Percentiles rank a stretch among this genome's conserved stretches.
Evolutionary conservation across 2,113 vertebrate genomes (phyloP).

Genomic region (Dissostichus mawsoni): DNA sequence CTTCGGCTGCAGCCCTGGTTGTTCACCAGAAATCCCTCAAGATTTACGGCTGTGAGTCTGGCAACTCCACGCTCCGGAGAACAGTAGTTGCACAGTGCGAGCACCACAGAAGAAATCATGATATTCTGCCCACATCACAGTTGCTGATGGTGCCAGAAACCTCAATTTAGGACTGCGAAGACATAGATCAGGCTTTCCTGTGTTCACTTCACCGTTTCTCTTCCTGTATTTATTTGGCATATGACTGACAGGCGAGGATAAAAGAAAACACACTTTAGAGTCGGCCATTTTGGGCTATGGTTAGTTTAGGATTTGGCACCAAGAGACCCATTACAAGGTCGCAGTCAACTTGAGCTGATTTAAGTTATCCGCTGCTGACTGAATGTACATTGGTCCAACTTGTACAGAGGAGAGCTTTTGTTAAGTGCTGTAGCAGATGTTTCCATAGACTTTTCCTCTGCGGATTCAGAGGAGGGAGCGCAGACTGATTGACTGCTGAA

Average conservation of each 20-base stretch:
- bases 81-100: constrained; percentile 68
- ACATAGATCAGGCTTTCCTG: constrained; percentile 66
- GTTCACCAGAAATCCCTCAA: constrained; percentile 56
- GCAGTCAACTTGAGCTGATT: constrained; percentile 64
- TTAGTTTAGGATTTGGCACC: constrained; percentile 69
- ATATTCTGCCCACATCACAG: constrained; percentile 63
- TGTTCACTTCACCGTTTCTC: constrained; percentile 54
- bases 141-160: constrained; percentile 58
- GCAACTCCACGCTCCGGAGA: constrained; percentile 42
- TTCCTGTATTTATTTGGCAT: constrained; percentile 77
- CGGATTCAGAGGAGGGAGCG: constrained; percentile 46
- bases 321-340: constrained; percentile 67
- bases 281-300: constrained; percentile 57
- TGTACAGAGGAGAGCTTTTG: constrained; percentile 44
- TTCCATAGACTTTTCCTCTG: constrained; percentile 64
- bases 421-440: constrained; percentile 77
- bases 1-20: constrained; percentile 33
- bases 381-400: constrained; percentile 57
- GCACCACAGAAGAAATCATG: constrained; percentile 56
- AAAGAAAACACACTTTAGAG: constrained; percentile 45
- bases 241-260: constrained; percentile 57
- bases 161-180: constrained; percentile 38
- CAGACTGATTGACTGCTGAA: constrained; percentile 67
- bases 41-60: constrained; percentile 61
- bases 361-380: constrained; percentile 67